These are phyloP conservation scores for Chrysina gloriosa DNA, from an alignment of 2,888 invertebrate genomes.

Conservation along the genomic window DNA sequence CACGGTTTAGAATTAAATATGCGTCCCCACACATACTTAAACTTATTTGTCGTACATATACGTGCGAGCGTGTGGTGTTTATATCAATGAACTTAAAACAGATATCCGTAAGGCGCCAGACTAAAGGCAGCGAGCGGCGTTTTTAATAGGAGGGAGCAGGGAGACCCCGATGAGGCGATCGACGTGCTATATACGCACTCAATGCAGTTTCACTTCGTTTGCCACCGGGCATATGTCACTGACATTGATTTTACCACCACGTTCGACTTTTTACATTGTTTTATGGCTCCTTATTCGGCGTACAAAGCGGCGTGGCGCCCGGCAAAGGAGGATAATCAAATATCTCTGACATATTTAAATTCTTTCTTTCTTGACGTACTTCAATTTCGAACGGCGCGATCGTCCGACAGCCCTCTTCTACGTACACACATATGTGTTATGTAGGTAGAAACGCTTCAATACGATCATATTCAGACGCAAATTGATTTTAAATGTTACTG, in stretches of 20 bases:
- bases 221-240: conserved; percentile 34
- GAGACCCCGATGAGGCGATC: conserved; percentile 12
- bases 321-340: conserved; percentile 17
- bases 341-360: conserved; percentile 26
- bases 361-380: conserved; percentile 16
- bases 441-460: not conserved
- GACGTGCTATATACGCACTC: conserved; percentile 9
- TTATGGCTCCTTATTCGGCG: conserved; percentile 30
- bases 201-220: conserved; percentile 21
- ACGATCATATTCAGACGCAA: conserved; percentile 13
- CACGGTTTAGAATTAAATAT: conserved; percentile 22
- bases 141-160: conserved; percentile 5
- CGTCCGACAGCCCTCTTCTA: not conserved
- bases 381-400: conserved; percentile 21
- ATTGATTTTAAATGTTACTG: conserved; percentile 23
- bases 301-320: not conserved
- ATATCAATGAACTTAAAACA: conserved; percentile 39
- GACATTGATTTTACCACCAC: conserved; percentile 40
- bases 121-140: conserved; percentile 31
- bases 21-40: conserved; percentile 14
- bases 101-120: conserved; percentile 44
- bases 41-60: not conserved
- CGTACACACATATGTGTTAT: no score
- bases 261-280: conserved; percentile 30
- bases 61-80: conserved; percentile 20